Evolutionary conservation across 1,140 invertebrate genomes (phyloP).

Genomic region (Luehdorfia chinensis): DNA sequence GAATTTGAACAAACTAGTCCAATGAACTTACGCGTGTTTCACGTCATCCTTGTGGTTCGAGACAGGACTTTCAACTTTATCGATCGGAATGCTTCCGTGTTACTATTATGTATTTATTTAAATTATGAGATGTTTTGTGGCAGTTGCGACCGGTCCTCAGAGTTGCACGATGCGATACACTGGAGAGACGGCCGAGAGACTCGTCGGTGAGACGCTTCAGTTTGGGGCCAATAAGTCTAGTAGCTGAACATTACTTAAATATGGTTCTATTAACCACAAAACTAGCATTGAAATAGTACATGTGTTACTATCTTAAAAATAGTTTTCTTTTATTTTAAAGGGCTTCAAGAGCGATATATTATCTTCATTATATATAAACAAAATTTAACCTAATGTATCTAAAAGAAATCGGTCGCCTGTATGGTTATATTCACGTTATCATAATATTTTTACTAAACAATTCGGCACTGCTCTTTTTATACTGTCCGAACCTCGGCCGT

Average conservation of each 20-base stretch:
- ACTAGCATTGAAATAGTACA: no score
- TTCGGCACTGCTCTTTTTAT: no score
- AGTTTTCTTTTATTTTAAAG: no score
- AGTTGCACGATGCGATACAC: slow-evolving; percentile 2
- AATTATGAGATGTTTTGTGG: slow-evolving; percentile 26
- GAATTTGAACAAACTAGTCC: slow-evolving; percentile 75
- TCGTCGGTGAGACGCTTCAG: not conserved
- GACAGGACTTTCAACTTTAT: slow-evolving; percentile 34
- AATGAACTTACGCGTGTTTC: slow-evolving; percentile 48
- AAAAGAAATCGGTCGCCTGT: no score
- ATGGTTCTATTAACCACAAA: no score
- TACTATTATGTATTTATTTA: slow-evolving; percentile 57
- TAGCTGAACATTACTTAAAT: no score
- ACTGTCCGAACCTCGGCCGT: slow-evolving; percentile 18
- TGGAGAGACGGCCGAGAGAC: slow-evolving; percentile 18
- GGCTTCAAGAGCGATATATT: no score
- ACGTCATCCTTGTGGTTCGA: slow-evolving; percentile 34
- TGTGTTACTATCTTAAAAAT: no score
- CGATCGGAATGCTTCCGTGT: slow-evolving; percentile 38
- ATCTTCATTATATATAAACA: no score
- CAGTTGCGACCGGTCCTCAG: not conserved
- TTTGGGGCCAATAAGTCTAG: slow-evolving; percentile 13
- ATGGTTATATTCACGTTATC: no score
- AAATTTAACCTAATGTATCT: no score
- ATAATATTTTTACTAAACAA: no score